These are phyloP conservation scores for Falco cherrug DNA, from an alignment of 2,797 vertebrate genomes.

Conservation along the genomic window DNA sequence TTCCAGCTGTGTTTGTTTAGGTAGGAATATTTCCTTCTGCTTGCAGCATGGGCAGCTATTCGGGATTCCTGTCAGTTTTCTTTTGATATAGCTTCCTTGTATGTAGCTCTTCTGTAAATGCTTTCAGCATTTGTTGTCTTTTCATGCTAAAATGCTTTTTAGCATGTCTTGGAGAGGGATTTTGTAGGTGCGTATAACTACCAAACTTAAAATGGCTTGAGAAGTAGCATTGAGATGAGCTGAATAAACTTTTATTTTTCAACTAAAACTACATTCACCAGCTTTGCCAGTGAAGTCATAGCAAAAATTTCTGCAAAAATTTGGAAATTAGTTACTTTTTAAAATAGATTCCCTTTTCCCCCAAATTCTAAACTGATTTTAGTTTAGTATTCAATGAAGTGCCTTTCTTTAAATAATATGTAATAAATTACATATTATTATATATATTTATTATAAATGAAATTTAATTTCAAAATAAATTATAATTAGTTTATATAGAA, in stretches of 20 bases:
- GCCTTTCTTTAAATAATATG: not conserved
- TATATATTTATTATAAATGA: not conserved
- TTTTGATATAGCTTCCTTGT: not conserved
- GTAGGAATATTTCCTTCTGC: not conserved
- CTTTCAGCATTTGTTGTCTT: constrained; percentile 6
- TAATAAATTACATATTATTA: not conserved
- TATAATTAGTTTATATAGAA: not conserved
- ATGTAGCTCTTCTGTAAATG: not conserved
- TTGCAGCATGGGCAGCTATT: not conserved
- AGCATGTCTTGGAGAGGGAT: not conserved
- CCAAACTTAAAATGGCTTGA: not conserved
- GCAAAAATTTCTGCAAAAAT: not conserved
- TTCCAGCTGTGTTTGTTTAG: constrained; percentile 49
- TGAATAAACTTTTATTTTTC: not conserved
- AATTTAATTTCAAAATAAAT: not conserved
- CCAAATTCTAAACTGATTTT: not conserved
- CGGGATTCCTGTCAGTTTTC: constrained; percentile 3
- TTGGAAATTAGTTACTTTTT: not conserved
- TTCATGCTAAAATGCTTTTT: not conserved
- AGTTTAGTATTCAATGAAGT: not conserved
- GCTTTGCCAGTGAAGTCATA: not conserved
- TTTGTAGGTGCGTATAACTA: not conserved
- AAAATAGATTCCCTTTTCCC: not conserved
- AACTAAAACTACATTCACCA: not conserved
- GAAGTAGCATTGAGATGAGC: not conserved